These are phyloP conservation scores for Elanoides forficatus DNA, from an alignment of 2,113 vertebrate species.

Conservation along the genomic window DNA sequence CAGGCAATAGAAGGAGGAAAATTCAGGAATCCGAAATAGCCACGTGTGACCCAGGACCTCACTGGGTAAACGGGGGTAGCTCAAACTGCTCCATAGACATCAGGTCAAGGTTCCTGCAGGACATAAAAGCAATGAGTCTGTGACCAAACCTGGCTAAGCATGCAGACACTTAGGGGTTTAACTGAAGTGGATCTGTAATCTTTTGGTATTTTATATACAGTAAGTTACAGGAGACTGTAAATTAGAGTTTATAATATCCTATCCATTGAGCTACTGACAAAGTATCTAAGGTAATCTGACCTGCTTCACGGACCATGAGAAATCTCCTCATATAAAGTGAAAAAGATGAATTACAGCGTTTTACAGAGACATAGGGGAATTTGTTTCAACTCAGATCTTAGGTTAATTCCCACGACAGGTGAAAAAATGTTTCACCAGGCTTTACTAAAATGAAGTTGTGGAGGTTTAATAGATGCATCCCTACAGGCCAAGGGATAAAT, in stretches of 20 bases:
- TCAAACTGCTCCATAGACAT: neutral
- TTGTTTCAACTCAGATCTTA: neutral
- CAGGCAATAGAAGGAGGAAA: neutral
- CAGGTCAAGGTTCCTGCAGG: neutral
- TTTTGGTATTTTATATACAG: neutral
- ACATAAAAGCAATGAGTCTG: neutral
- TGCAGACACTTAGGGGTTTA: neutral
- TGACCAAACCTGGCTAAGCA: neutral
- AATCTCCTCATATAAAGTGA: conserved; percentile 20
- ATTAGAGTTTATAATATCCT: conserved; percentile 7
- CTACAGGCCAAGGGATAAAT: neutral
- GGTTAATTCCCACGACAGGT: neutral
- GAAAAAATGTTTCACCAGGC: neutral
- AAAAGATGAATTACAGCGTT: conserved; percentile 21
- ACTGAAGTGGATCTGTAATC: neutral
- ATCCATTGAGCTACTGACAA: conserved; percentile 3
- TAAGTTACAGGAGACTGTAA: neutral
- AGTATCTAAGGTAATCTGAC: conserved; percentile 44
- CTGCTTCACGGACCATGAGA: conserved; percentile 23
- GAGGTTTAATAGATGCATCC: neutral
- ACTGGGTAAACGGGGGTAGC: neutral
- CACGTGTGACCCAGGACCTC: neutral
- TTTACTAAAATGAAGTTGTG: neutral
- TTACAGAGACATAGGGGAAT: neutral
- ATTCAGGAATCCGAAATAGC: neutral